Evolutionary conservation across 2,888 invertebrate species (phyloP).

Genomic region (Phytoseiulus persimilis): DNA sequence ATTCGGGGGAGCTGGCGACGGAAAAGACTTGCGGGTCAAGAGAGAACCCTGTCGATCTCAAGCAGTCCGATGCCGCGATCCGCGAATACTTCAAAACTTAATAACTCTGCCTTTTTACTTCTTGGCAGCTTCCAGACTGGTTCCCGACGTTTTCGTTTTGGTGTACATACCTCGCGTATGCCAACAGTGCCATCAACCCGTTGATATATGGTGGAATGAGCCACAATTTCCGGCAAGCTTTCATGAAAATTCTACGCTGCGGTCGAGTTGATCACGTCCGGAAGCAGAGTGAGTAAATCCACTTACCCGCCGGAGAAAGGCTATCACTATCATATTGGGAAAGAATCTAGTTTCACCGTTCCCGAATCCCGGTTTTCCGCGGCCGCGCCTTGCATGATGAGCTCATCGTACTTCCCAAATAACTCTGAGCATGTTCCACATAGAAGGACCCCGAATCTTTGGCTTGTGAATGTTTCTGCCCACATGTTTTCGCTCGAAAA

Average conservation of each 20-base stretch:
- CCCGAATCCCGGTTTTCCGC: too few species aligned
- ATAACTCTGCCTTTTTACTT: not conserved
- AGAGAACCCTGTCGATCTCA: too few species aligned
- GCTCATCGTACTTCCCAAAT: too few species aligned
- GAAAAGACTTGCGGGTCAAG: too few species aligned
- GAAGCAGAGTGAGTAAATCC: not conserved
- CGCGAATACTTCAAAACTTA: not conserved
- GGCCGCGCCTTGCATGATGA: too few species aligned
- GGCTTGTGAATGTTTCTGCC: too few species aligned
- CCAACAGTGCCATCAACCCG: slow-evolving; percentile 51
- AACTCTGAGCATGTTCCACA: too few species aligned
- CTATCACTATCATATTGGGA: too few species aligned
- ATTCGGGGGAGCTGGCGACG: too few species aligned
- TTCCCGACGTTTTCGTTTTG: slow-evolving; percentile 48
- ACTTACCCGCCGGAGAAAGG: not conserved
- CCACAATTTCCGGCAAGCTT: slow-evolving; percentile 51
- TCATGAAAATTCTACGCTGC: slow-evolving; percentile 45
- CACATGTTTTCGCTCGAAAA: too few species aligned
- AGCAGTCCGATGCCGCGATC: not conserved
- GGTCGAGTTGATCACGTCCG: slow-evolving; percentile 21
- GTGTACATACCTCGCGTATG: slow-evolving; percentile 49
- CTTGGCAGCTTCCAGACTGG: slow-evolving; percentile 49
- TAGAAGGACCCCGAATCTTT: too few species aligned
- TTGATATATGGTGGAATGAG: slow-evolving; percentile 52
- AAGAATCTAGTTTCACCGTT: too few species aligned